These are phyloP conservation scores for Halcyon malimbica DNA, from an alignment of 2,113 vertebrate genomes.

Conservation along the genomic window DNA sequence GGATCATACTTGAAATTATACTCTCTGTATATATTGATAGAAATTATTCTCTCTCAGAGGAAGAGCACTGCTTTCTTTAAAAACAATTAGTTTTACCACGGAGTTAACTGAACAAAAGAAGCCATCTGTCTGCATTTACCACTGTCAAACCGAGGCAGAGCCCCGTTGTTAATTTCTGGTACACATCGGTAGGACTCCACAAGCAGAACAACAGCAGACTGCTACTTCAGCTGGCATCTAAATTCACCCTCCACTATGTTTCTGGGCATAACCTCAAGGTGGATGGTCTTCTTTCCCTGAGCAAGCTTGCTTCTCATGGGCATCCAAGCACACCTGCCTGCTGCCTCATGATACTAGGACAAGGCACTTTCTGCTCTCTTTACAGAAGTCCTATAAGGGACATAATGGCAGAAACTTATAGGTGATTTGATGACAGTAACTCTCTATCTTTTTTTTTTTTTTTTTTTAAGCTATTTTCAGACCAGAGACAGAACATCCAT, in stretches of 20 bases:
- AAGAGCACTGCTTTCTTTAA: background rate
- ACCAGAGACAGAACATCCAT: background rate
- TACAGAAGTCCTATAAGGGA: background rate
- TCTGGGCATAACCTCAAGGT: background rate
- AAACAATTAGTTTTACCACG: background rate
- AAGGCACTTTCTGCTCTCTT: background rate
- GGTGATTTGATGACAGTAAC: background rate
- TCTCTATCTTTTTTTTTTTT: no score
- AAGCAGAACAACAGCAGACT: background rate
- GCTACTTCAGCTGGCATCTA: background rate
- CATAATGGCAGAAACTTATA: background rate
- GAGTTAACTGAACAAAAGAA: background rate
- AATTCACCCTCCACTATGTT: background rate
- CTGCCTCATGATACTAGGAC: background rate
- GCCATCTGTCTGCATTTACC: background rate
- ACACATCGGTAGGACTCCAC: fast-evolving
- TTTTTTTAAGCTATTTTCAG: background rate
- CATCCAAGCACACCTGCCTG: fast-evolving
- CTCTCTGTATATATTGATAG: background rate
- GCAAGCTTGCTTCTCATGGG: fast-evolving
- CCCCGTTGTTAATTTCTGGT: fast-evolving
- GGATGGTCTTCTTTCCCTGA: fast-evolving
- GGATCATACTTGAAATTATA: background rate
- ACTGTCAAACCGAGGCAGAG: background rate
- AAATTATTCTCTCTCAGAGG: background rate